These are phyloP conservation scores for Elymnias hypermnestra DNA, from an alignment of 1,140 invertebrate species.

Conservation along the genomic window DNA sequence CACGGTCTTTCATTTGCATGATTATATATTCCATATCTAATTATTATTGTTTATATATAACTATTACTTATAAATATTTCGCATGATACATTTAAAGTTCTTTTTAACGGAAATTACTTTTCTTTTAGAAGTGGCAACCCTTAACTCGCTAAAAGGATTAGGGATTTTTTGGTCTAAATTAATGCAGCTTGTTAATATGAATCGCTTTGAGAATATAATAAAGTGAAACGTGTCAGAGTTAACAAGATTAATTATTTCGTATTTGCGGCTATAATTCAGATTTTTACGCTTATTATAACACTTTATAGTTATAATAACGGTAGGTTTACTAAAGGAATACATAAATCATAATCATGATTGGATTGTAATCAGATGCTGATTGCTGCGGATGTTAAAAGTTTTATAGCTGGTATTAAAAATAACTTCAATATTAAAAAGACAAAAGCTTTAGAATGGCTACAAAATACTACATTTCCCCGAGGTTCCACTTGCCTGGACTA, in stretches of 20 bases:
- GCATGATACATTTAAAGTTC: too few relatives aligned
- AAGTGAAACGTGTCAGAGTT: slow-evolving; percentile 10
- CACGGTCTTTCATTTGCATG: too few relatives aligned
- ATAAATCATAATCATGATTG: slow-evolving; percentile 1
- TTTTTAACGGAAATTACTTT: too few relatives aligned
- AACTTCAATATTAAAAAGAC: too few relatives aligned
- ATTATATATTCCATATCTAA: too few relatives aligned
- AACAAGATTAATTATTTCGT: slow-evolving; percentile 3
- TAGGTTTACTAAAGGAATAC: not conserved
- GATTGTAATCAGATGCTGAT: not conserved
- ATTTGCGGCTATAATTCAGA: not conserved
- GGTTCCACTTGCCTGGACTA: too few relatives aligned
- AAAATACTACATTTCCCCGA: too few relatives aligned
- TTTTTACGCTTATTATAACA: slow-evolving; percentile 1
- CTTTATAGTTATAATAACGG: not conserved
- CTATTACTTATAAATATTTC: too few relatives aligned
- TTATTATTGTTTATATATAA: too few relatives aligned
- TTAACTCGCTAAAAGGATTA: not conserved
- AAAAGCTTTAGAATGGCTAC: too few relatives aligned
- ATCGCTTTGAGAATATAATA: slow-evolving; percentile 15
- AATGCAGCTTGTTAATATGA: slow-evolving; percentile 17
- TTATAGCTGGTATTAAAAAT: too few relatives aligned
- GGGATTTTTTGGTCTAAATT: slow-evolving; percentile 6
- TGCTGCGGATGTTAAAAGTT: too few relatives aligned
- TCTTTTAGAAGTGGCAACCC: not conserved